Evolutionary conservation across 2,113 vertebrate species (phyloP).

Genomic region (Vidua chalybeata): DNA sequence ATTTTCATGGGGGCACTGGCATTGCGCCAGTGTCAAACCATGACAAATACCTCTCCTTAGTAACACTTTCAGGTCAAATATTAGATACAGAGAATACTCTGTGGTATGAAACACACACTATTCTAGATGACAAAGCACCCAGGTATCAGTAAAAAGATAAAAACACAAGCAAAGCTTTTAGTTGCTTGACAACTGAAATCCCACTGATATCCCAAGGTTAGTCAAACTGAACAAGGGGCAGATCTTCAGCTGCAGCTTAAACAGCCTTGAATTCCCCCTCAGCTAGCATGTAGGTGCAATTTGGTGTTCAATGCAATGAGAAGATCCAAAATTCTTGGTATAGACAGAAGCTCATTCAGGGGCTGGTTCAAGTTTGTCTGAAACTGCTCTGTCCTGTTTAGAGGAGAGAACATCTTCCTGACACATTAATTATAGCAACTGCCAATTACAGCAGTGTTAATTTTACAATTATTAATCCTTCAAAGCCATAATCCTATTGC

Average conservation of each 20-base stretch:
- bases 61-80: not conserved
- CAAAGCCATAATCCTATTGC: not conserved
- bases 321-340: not conserved
- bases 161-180: not conserved
- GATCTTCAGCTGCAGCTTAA: not conserved
- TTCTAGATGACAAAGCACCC: not conserved
- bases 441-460: conserved; percentile 1
- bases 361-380: not conserved
- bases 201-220: not conserved
- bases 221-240: not conserved
- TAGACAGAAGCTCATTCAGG: not conserved
- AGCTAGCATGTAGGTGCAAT: rapidly evolving
- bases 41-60: not conserved
- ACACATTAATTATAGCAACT: not conserved
- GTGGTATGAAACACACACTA: not conserved
- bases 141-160: not conserved
- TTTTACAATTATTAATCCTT: conserved; percentile 9
- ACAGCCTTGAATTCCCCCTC: not conserved
- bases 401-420: not conserved
- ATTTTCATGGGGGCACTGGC: too few species aligned
- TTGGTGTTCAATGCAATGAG: not conserved
- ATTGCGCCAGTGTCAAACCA: too few species aligned
- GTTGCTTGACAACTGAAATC: not conserved
- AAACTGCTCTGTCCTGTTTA: not conserved
- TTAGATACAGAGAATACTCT: not conserved